Conservation (phyloP, 2,797 vertebrate genomes). For the Molossus molossus region DNA sequence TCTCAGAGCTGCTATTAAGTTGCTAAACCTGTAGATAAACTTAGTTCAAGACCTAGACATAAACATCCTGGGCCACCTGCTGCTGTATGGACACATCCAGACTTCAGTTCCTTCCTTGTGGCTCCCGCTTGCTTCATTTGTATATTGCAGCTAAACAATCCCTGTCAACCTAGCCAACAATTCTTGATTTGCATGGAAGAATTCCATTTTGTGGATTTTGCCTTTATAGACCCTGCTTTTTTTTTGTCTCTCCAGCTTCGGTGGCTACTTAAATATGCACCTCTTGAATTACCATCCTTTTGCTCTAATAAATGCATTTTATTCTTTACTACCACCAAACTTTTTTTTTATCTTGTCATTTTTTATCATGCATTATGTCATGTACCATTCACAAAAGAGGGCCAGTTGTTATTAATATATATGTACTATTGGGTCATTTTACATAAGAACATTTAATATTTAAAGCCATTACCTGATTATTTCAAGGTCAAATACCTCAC, state of each 20-base stretch:
- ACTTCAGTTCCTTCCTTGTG: not conserved
- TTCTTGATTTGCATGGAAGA: not conserved
- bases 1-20: not conserved
- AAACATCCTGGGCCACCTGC: not conserved
- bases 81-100: not conserved
- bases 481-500: not conserved
- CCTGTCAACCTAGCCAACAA: not conserved
- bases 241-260: not conserved
- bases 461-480: not conserved
- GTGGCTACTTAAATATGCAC: not conserved
- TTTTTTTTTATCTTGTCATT: not conserved
- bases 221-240: not conserved
- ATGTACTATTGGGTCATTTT: not conserved
- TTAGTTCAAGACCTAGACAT: no score
- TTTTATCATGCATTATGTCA: not conserved
- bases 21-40: not conserved
- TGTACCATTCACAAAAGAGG: not conserved
- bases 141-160: not conserved
- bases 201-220: not conserved
- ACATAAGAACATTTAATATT: not conserved
- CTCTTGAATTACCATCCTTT: not conserved
- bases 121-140: not conserved
- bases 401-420: not conserved
- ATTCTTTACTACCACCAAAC: not conserved
- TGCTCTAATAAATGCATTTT: not conserved